Evolutionary conservation across 2,113 vertebrate species (phyloP).

Genomic region (Apistogramma diplotaenia): DNA sequence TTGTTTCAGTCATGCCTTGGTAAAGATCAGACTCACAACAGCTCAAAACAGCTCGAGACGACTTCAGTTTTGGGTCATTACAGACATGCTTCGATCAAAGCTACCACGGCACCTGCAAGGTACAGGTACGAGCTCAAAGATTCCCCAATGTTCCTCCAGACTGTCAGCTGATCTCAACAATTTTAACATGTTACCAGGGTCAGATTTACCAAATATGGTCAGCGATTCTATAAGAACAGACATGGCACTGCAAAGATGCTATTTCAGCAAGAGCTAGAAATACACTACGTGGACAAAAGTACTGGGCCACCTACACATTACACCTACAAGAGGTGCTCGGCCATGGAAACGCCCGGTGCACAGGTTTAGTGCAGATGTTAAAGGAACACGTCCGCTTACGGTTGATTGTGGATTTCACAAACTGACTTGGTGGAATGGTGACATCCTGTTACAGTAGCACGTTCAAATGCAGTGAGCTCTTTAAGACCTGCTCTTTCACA

Average conservation of each 20-base stretch:
- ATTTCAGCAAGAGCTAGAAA: not conserved
- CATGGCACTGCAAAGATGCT: not conserved
- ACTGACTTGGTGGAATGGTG: not conserved
- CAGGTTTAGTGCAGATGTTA: not conserved
- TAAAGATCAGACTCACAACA: slow-evolving; percentile 25
- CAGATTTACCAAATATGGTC: not conserved
- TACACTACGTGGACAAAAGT: not conserved
- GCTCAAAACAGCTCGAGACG: slow-evolving; percentile 16
- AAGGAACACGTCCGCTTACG: not conserved
- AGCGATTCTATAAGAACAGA: not conserved
- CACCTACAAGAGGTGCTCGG: not conserved
- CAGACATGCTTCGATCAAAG: slow-evolving; percentile 34
- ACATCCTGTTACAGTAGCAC: not conserved
- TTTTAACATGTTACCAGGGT: not conserved
- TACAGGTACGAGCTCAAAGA: slow-evolving; percentile 34
- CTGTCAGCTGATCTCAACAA: slow-evolving; percentile 36
- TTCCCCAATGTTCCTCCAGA: slow-evolving; percentile 17
- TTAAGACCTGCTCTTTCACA: not conserved
- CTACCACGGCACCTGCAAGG: slow-evolving; percentile 20
- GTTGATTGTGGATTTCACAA: not conserved
- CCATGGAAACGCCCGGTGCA: not conserved
- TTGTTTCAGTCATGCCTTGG: slow-evolving; percentile 29
- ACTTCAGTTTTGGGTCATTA: slow-evolving; percentile 20
- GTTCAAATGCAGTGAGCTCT: not conserved
- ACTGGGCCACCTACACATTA: not conserved